phyloP scores from a whole-genome alignment of 2,888 invertebrate genomes.

The Stenodera caucasica region DNA sequence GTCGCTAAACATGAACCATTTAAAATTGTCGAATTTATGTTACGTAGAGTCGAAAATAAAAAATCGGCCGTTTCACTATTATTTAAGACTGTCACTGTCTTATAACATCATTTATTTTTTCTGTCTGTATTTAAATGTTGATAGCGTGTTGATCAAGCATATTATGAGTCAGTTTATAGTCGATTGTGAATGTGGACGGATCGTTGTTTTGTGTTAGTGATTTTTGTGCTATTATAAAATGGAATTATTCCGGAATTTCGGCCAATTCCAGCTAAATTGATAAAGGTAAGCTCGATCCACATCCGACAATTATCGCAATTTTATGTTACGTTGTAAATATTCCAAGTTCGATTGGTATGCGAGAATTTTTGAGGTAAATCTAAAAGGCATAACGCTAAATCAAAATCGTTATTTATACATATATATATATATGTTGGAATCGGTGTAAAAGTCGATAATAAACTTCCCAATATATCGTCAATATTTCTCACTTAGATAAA shows the following conservation, averaged over 20 bases:
- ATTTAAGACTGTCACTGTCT: background rate
- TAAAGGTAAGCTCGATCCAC: too few relatives aligned
- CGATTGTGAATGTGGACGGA: conserved; percentile 39
- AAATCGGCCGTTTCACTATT: conserved; percentile 4
- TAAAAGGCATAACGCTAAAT: conserved; percentile 25
- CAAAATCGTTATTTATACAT: too few relatives aligned
- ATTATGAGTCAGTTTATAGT: conserved; percentile 46
- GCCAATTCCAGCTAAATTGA: too few relatives aligned
- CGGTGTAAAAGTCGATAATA: conserved; percentile 43
- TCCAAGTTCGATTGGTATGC: too few relatives aligned
- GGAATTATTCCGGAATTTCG: too few relatives aligned
- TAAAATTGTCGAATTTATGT: background rate
- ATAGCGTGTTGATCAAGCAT: conserved; percentile 47
- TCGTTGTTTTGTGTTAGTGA: conserved; percentile 17
- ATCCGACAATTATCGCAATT: too few relatives aligned
- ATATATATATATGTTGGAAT: background rate
- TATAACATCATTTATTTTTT: conserved; percentile 28
- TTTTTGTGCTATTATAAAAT: background rate
- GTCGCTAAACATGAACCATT: conserved; percentile 17
- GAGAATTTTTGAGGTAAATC: conserved; percentile 18
- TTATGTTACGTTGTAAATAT: too few relatives aligned
- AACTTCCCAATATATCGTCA: conserved; percentile 46
- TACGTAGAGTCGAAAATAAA: conserved; percentile 3
- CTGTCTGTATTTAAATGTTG: conserved; percentile 43
- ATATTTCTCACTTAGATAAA: conserved; percentile 53